Percentiles rank a stretch among this genome's conserved stretches.
Evolutionary conservation across 2,888 invertebrate species (phyloP).

Genomic region (Lepas anatifera): DNA sequence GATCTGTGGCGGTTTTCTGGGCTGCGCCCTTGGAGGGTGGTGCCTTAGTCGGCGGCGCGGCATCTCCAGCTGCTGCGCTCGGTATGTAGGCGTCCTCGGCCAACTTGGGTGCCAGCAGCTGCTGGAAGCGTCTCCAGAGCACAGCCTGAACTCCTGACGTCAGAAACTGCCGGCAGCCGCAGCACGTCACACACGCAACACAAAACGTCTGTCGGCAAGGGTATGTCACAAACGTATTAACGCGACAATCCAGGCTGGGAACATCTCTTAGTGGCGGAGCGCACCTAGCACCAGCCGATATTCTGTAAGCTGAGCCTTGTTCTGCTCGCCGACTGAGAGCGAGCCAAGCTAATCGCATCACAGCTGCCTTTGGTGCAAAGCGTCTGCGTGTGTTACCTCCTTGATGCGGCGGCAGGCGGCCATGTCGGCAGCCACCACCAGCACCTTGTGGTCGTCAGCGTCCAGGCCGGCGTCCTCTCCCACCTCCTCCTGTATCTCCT

Average conservation of each 20-base stretch:
- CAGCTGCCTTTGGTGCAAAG: too few species aligned
- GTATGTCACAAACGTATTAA: too few species aligned
- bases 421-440: conserved; percentile 72
- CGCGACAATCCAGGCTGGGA: too few species aligned
- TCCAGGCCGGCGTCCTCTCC: conserved; percentile 22
- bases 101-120: not conserved
- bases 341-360: too few species aligned
- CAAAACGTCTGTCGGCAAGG: too few species aligned
- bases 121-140: conserved; percentile 42
- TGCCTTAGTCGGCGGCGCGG: not conserved
- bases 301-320: too few species aligned
- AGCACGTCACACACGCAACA: too few species aligned
- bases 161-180: conserved; percentile 42
- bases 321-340: too few species aligned
- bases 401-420: conserved; percentile 69
- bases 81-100: conserved; percentile 24
- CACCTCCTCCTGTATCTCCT: conserved; percentile 67
- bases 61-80: not conserved
- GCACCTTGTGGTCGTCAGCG: conserved; percentile 44
- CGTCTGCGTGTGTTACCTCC: conserved; percentile 23
- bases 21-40: not conserved
- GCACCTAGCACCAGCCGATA: too few species aligned
- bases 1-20: conserved; percentile 11
- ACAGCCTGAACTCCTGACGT: conserved; percentile 51
- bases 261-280: too few species aligned